Evolutionary conservation across 1,140 invertebrate species (phyloP), one percentile per base, ranked within the genome.

Genomic region (Tyrophagus putrescentiae): DNA sequence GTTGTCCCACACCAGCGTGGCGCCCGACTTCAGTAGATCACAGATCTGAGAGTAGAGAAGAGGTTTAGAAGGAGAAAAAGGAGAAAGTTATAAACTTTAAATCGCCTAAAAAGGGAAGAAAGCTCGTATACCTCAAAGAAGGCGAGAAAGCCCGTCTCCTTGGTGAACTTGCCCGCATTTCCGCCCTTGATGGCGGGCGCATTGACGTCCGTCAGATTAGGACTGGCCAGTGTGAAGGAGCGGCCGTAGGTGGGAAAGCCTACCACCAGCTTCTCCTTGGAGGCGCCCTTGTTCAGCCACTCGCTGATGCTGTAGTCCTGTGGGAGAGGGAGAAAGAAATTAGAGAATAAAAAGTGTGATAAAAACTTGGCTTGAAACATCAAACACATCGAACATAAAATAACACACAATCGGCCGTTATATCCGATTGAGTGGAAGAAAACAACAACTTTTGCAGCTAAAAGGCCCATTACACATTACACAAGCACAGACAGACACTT

Each of bases 221-320:
- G 79, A 68, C 94, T 86, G 6, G 84, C 82, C n/a, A 98, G 74
- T 6, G 87, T 92, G 72, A 96, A 98, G 3, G 87, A 89, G 58
- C 90, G 77, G 18, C 93, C 94, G 68, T 96, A 97, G 0, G 88
- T 94, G 6, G 92, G 86, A 81, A 94, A 87, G 59, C 93, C 93
- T 57, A 98, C 85, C 76, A 95, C 84, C 0, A 97, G 75, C 72
- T 97, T 98, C 70, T 94, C 85, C 70, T 86, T 89, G 0, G 92
- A 90, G 4, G 90, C 90, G 34, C 92, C 93, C 72, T 90, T 84
- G 66, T 87, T 85, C 0, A 89, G 82, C 91, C 91, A 95, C 73
- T 93, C 87, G 11, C 84, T 78, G 0, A 88, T 87, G 64, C 87
- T 89, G 67, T 81, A 91, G 70, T 92, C 87, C 85, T 84, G 13